Conservation (phyloP, 2,113 vertebrate species). For the Podilymbus podiceps region DNA sequence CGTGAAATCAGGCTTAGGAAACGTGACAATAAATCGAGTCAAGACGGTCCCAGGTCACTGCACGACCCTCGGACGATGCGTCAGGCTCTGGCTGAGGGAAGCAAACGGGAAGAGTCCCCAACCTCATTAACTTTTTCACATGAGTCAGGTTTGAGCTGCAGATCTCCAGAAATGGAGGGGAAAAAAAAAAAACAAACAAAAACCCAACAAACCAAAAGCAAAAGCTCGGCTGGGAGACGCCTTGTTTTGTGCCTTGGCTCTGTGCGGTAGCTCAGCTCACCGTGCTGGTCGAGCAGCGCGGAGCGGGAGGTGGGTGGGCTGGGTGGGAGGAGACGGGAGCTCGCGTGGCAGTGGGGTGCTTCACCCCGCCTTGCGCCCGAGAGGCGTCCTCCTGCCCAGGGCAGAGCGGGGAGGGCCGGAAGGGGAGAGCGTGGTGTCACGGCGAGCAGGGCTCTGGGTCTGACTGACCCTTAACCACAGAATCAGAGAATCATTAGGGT, state of each 20-base stretch:
- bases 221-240: not conserved
- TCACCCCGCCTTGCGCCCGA: not conserved
- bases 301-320: not conserved
- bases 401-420: not conserved
- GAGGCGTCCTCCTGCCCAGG: not conserved
- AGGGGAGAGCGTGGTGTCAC: not conserved
- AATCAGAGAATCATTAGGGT: too few species aligned
- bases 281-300: not conserved
- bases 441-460: not conserved
- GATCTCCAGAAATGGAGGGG: not conserved
- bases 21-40: not conserved
- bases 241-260: not conserved
- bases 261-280: not conserved
- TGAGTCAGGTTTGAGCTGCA: not conserved
- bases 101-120: not conserved
- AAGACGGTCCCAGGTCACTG: not conserved
- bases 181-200: too few species aligned
- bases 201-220: too few species aligned
- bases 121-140: not conserved
- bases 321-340: not conserved
- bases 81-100: not conserved
- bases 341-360: not conserved
- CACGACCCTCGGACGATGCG: not conserved
- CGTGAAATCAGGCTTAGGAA: not conserved
- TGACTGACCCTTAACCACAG: too few species aligned